Evolutionary conservation across 2,113 vertebrate species (phyloP), one percentile per base, ranked within the genome.

Genomic region (Anser cygnoides): DNA sequence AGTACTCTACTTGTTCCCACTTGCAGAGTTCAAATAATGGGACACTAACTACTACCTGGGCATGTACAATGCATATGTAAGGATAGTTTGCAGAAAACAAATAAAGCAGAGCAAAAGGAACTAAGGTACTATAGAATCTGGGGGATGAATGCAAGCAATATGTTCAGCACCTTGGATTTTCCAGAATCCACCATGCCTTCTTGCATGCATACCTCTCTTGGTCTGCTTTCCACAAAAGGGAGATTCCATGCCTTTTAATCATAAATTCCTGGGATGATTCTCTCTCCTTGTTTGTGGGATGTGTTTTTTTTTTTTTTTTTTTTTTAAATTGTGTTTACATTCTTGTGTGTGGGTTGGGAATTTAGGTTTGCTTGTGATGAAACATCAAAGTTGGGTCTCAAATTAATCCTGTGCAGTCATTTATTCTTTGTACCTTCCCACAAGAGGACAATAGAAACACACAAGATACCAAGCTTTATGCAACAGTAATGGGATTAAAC

Each of bases 211-310:
- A 43, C n/a, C 49, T 59, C 79, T 58, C 37, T 33, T 3, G 10
- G 88, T 88, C 84, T 57, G 46, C 88, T 73, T 76, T 89, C 77
- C 63, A 59, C 95, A 91, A 94, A 96, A 95, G 93, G 93, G 92
- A 96, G 96, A 94, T 97, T 97, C 96, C 96, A 93, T 89, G 87
- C 71, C 71, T 87, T 96, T 82, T 94, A 94, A 94, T 96, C 93
- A 96, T 62, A 43, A 96, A 95, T 96, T 96, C 95, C 92, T 95
- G 92, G 84, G 93, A 96, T 95, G 93, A 87, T 84, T 94, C 80
- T 76, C 86, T 55, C 92, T 96, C 86, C 67, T 71, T 94, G 91
- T 91, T 96, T 96, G 93, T 89, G 93, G 74, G 54, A 49, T 85
- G 73, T 21, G 20, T 49, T 46, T 46, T 49, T 5, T 49, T 49